phyloP scores from a whole-genome alignment of 1,140 invertebrate genomes.

The Drosophila bipectinata region DNA sequence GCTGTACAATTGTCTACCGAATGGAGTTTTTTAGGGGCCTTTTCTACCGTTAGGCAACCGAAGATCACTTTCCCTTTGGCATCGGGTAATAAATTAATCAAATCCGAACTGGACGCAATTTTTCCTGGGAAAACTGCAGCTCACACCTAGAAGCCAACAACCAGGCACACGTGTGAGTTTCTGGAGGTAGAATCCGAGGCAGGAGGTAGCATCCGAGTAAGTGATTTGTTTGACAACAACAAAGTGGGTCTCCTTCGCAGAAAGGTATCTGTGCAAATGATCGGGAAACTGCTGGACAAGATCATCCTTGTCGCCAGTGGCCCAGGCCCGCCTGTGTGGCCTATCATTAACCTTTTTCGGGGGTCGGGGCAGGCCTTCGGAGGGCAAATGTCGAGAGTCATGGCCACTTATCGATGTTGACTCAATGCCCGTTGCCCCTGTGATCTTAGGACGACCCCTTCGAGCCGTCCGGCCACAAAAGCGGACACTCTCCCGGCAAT shows the following conservation, averaged over 20 bases:
- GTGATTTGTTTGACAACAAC: constrained; percentile 75
- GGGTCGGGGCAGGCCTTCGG: neutral
- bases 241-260: constrained; percentile 65
- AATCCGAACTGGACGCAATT: constrained; percentile 25
- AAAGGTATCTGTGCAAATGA: constrained; percentile 52
- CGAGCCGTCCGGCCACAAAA: constrained; percentile 38
- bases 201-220: constrained; percentile 18
- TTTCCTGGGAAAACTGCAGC: constrained; percentile 70
- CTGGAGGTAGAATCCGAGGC: constrained; percentile 9
- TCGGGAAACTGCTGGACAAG: constrained; percentile 55
- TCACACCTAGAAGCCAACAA: constrained; percentile 52
- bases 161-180: constrained; percentile 15
- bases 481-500: constrained; percentile 45
- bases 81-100: constrained; percentile 47
- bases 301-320: constrained; percentile 29
- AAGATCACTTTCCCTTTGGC: constrained; percentile 35
- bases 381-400: constrained; percentile 64
- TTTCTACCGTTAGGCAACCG: constrained; percentile 28
- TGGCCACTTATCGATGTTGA: constrained; percentile 67
- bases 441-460: constrained; percentile 54
- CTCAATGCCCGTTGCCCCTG: constrained; percentile 32
- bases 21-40: constrained; percentile 26
- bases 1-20: constrained; percentile 31
- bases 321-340: constrained; percentile 55
- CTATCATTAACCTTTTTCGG: constrained; percentile 39